Conservation (phyloP, 2,113 vertebrate species). For the Python bivittatus region DNA sequence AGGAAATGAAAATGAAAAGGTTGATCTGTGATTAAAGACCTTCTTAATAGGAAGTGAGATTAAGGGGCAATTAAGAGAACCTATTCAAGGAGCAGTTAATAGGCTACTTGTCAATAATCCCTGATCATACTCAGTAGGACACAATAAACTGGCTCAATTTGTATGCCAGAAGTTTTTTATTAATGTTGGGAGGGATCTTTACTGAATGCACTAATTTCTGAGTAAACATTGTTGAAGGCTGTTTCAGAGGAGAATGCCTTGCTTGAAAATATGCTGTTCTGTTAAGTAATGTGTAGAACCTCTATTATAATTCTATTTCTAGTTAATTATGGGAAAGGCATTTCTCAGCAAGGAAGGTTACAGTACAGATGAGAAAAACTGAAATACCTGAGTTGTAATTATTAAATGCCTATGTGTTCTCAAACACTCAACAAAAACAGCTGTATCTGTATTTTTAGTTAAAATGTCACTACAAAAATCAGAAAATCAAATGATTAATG, state of each 20-base stretch:
- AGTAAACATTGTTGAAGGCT: neutral
- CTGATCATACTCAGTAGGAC: neutral
- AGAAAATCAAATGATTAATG: neutral
- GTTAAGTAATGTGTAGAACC: neutral
- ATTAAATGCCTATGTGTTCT: neutral
- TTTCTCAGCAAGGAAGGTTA: neutral
- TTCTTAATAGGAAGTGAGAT: neutral
- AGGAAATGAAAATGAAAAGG: neutral
- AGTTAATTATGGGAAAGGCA: neutral
- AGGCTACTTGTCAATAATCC: neutral
- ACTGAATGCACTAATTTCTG: neutral
- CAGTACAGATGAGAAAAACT: neutral
- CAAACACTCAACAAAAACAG: neutral
- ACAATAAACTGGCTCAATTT: neutral
- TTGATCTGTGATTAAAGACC: neutral
- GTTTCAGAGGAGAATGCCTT: neutral
- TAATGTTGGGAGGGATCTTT: neutral
- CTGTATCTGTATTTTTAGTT: neutral
- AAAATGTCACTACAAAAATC: neutral
- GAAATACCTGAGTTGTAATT: neutral
- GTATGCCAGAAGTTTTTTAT: neutral
- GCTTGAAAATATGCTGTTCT: neutral
- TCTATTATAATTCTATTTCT: neutral
- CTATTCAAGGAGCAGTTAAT: slow-evolving; percentile 6
- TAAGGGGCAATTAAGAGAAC: neutral